Evolutionary conservation across 2,888 invertebrate species (phyloP).

Genomic region (Caenorhabditis plicata): DNA sequence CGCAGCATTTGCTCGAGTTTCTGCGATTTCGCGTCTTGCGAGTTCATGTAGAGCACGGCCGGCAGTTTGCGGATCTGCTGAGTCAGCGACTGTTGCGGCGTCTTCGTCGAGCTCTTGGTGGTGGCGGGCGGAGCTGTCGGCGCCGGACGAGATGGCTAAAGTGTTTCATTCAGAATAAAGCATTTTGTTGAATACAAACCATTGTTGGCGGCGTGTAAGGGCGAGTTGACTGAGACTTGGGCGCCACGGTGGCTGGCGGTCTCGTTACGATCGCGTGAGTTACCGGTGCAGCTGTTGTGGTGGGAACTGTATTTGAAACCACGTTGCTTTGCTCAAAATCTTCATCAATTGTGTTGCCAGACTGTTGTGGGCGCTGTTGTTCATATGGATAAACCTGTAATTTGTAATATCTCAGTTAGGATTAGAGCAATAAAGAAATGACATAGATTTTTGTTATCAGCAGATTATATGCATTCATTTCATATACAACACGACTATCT

Average conservation of each 20-base stretch:
- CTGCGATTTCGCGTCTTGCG: constrained; percentile 39
- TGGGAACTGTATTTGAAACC: constrained; percentile 27
- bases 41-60: constrained; percentile 62
- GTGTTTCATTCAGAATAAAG: constrained; percentile 3
- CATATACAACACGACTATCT: no score
- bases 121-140: constrained; percentile 25
- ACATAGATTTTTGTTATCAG: no score
- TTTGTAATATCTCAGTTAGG: no score
- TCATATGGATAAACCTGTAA: no score
- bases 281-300: constrained; percentile 19
- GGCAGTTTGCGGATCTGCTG: constrained; percentile 64
- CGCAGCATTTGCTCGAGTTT: constrained; percentile 49
- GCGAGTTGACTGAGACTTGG: constrained; percentile 11
- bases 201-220: constrained; percentile 21
- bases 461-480: no score
- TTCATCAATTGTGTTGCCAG: no score
- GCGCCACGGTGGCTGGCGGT: constrained; percentile 3
- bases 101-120: constrained; percentile 15
- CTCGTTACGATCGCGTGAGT: no score
- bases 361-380: no score
- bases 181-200: constrained; percentile 14
- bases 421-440: no score
- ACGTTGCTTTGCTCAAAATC: no score
- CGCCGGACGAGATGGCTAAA: constrained; percentile 6
- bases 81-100: constrained; percentile 49